phyloP scores from a whole-genome alignment of 2,888 invertebrate genomes.

The Drosophila affinis region DNA sequence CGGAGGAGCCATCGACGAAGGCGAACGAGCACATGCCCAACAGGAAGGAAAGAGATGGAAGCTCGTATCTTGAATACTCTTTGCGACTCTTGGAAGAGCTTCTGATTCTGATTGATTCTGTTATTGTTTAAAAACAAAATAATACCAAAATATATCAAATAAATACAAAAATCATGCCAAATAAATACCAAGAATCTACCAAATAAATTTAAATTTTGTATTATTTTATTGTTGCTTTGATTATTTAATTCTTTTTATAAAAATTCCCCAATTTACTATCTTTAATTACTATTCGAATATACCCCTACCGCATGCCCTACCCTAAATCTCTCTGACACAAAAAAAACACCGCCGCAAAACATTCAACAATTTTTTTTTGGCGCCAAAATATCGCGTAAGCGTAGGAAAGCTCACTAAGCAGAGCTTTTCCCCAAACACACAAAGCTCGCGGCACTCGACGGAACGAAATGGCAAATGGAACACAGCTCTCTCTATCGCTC shows the following conservation, averaged over 20 bases:
- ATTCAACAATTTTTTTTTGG: conserved; percentile 29
- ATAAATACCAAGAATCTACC: too few species aligned
- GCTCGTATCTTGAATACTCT: not conserved
- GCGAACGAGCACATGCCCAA: not conserved
- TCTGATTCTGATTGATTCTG: not conserved
- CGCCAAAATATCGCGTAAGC: conserved; percentile 38
- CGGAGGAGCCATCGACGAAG: not conserved
- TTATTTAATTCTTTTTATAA: too few species aligned
- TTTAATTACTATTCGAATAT: not conserved
- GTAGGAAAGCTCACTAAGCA: conserved; percentile 19
- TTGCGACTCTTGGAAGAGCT: not conserved
- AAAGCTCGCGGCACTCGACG: conserved; percentile 29
- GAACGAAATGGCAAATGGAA: conserved; percentile 35
- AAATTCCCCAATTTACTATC: too few species aligned
- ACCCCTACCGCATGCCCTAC: not conserved
- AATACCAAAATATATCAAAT: too few species aligned
- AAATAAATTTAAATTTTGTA: too few species aligned
- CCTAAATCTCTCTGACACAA: not conserved
- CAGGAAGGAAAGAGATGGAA: not conserved
- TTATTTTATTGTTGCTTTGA: too few species aligned
- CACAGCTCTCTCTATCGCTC: not conserved
- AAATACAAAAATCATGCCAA: too few species aligned
- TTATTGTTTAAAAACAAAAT: too few species aligned
- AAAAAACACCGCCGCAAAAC: not conserved
- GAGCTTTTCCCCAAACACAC: conserved; percentile 11